Conservation (phyloP, 2,888 invertebrate species). For the Cryptus armator region DNA sequence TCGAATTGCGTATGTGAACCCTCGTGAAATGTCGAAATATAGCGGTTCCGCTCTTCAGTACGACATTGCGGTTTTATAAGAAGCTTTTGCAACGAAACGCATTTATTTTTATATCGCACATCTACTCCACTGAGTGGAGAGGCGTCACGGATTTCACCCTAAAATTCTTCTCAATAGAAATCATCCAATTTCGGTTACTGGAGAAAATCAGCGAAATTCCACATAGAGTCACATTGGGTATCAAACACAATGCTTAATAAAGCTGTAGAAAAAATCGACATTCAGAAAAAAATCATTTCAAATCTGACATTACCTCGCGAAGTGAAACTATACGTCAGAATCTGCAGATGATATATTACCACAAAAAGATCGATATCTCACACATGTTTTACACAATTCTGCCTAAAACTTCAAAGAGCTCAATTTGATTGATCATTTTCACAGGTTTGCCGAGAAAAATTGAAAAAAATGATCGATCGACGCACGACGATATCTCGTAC, state of each 20-base stretch:
- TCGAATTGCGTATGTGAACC: conserved; percentile 52
- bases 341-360: no score
- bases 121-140: background rate
- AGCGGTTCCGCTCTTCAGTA: background rate
- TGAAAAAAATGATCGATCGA: conserved; percentile 2
- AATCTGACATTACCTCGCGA: background rate
- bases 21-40: conserved; percentile 54
- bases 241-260: background rate
- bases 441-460: no score
- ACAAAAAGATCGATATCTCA: no score
- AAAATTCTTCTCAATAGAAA: background rate
- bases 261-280: background rate
- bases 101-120: background rate
- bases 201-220: background rate
- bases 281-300: background rate
- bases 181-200: background rate
- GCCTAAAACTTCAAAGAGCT: no score
- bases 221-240: background rate
- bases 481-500: conserved; percentile 4
- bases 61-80: conserved; percentile 5
- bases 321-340: background rate
- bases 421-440: no score
- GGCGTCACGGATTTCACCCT: background rate
- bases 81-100: conserved; percentile 4
- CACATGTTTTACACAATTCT: no score